Evolutionary conservation across 2,797 vertebrate genomes (phyloP), one percentile per base, ranked within the genome.

Genomic region (Sebastes melanostomus): DNA sequence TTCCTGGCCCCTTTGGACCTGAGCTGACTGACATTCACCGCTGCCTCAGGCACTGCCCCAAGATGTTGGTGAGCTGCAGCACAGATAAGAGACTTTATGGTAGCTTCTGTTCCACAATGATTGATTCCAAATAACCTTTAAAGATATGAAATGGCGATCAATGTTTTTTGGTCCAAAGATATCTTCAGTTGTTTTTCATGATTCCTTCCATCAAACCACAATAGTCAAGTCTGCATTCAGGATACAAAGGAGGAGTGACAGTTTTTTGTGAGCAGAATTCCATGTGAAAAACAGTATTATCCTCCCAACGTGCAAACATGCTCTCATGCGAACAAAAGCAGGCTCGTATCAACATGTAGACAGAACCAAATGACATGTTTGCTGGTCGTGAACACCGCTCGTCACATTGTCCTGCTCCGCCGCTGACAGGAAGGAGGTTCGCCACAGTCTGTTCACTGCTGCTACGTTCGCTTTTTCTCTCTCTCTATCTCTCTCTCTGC

Each of bases 401-500:
- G 22, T 83, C 78, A 22, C 34, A 4, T 30, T 68, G 30, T 69
- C 62, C 59, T 20, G 22, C 60, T 20, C 71, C 1, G 3, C 7
- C 2, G 8, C 70, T 80, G 75, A 72, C 75, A 46, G 75, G 34
- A 75, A 75, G 60, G 62, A 69, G 32, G 34, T n/a, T 4, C 27
- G 4, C 36, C 67, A 11, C 69, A 52, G 61, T 75, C 50, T 69
- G 59, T 20, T 78, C 61, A 16, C 52, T 59, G 60, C 65, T 77
- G 62, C 77, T 65, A 27, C 3, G 11, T 59, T 70, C 1, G 12
- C 25, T 24, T 38, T 61, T 38, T 55, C 13, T 42, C 13, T 38
- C 13, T 38, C 36, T 38, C 20, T 34, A n/a, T 16, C 24, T 2
- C 59, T 4, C 27, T 46, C 24, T n/a, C 60, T 24, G 52, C 36